Conservation (phyloP, 35 echinoderm and acorn worm genomes). For the Anneissia japonica region DNA sequence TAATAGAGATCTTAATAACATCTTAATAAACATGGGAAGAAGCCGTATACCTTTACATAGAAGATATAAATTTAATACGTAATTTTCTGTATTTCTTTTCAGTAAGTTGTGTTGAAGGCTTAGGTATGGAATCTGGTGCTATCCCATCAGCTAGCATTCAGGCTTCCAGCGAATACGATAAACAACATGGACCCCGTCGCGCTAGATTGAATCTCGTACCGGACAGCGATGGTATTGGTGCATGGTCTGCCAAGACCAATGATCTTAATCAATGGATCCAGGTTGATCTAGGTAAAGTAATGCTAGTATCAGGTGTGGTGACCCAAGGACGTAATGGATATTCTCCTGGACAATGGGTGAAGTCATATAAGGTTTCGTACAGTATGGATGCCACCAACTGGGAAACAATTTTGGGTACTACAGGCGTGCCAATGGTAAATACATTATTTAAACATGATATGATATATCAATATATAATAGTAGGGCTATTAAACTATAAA, state of each 20-base stretch:
- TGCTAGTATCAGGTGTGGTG: not conserved
- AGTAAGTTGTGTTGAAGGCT: too few species aligned
- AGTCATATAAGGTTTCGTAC: not conserved
- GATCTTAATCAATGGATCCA: slow-evolving; percentile 12
- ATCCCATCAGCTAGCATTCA: not conserved
- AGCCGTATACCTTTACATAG: too few species aligned
- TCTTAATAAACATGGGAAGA: too few species aligned
- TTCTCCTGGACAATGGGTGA: not conserved
- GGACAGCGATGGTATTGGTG: not conserved
- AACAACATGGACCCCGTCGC: not conserved
- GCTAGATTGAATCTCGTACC: not conserved
- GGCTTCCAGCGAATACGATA: not conserved
- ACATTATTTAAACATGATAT: too few species aligned
- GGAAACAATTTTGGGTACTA: not conserved
- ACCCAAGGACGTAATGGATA: slow-evolving; percentile 9
- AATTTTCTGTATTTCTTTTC: too few species aligned
- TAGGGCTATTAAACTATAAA: too few species aligned
- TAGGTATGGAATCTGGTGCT: not conserved
- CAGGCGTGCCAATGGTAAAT: too few species aligned
- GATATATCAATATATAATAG: too few species aligned
- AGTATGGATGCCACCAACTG: not conserved
- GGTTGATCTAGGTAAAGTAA: not conserved
- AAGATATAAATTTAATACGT: too few species aligned
- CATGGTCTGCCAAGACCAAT: not conserved
- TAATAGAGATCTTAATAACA: too few species aligned